phyloP scores from a whole-genome alignment of 2,113 vertebrate species.

The Alosa alosa region DNA sequence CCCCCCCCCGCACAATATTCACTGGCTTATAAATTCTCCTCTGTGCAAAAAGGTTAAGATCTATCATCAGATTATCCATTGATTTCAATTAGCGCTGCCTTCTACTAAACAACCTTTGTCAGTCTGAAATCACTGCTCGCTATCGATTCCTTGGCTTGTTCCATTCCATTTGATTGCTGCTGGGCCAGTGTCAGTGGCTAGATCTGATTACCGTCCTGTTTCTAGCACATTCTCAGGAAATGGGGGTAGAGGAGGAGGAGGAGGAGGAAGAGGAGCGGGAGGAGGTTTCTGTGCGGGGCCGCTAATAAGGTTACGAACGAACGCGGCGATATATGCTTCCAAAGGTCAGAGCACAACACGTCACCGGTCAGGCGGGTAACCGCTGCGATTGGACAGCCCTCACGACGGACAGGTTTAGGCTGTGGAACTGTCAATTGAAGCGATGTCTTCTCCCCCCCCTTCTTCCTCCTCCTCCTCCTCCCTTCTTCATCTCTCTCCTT shows the following conservation, averaged over 20 bases:
- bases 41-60: slow-evolving; percentile 68
- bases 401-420: neutral
- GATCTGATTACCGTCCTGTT: slow-evolving; percentile 55
- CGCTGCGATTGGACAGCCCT: neutral
- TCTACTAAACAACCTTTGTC: slow-evolving; percentile 77
- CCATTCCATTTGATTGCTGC: slow-evolving; percentile 68
- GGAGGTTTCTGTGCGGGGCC: neutral
- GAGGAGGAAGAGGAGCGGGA: neutral
- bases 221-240: slow-evolving; percentile 27
- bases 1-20: slow-evolving; percentile 42
- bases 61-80: slow-evolving; percentile 79
- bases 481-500: neutral
- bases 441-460: neutral
- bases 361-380: neutral
- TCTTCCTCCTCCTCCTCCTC: neutral
- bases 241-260: neutral
- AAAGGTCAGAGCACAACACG: neutral
- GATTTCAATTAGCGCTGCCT: slow-evolving; percentile 76
- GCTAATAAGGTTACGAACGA: slow-evolving; percentile 13
- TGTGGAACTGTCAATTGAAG: neutral
- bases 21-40: slow-evolving; percentile 67
- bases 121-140: slow-evolving; percentile 67
- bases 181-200: slow-evolving; percentile 54
- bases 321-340: neutral
- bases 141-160: slow-evolving; percentile 72